Evolutionary conservation across 2,113 vertebrate genomes (phyloP).

Genomic region (Burhinus bistriatus): DNA sequence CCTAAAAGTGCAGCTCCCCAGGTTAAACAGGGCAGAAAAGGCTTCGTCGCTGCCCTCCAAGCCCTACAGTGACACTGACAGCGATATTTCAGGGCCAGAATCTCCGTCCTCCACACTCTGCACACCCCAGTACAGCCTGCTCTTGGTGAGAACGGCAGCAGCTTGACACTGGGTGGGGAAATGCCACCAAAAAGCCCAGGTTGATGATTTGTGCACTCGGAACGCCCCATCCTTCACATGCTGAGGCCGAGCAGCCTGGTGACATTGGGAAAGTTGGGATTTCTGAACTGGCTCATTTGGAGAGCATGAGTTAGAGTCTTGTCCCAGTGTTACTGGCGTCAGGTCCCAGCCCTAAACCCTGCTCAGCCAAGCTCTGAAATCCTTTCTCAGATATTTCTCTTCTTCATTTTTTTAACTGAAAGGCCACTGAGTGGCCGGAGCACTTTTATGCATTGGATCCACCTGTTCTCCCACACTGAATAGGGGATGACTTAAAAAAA

Average conservation of each 20-base stretch:
- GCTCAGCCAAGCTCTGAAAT: not conserved
- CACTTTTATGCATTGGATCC: not conserved
- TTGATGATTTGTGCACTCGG: not conserved
- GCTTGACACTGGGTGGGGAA: not conserved
- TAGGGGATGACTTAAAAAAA: not conserved
- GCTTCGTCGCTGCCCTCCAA: not conserved
- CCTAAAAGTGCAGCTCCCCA: not conserved
- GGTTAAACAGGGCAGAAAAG: not conserved
- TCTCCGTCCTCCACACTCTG: accelerated
- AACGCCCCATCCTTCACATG: accelerated
- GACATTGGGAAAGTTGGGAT: not conserved
- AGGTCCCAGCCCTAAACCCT: not conserved
- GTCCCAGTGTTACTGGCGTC: too few relatives aligned
- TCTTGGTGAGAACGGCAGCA: not conserved
- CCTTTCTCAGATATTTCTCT: not conserved
- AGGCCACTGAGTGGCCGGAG: not conserved
- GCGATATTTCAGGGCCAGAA: not conserved
- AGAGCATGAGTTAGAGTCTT: not conserved
- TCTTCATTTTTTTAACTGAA: not conserved
- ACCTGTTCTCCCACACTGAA: not conserved
- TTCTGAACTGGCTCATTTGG: not conserved
- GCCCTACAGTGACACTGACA: not conserved
- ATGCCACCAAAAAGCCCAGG: not conserved
- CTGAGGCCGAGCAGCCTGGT: accelerated
- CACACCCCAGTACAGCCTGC: not conserved